Percentiles rank a stretch among this genome's conserved stretches.
Conservation (phyloP, 2,888 invertebrate genomes). For the Eupeodes latifasciatus region DNA sequence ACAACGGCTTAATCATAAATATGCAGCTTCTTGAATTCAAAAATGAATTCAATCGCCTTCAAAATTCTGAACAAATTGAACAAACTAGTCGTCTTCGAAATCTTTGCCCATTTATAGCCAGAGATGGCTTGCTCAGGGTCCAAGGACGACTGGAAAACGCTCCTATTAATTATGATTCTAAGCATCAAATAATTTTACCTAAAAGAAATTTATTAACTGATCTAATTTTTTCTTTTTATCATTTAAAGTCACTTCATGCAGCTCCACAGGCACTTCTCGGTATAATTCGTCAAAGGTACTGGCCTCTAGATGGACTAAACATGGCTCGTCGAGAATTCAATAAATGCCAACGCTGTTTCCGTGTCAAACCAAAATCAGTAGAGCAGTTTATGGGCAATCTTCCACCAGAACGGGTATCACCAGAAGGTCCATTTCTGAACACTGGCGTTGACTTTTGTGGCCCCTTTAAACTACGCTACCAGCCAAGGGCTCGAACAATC, state of each 20-base stretch:
- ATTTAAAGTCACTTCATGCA: not conserved
- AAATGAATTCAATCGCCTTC: not conserved
- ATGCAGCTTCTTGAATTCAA: slow-evolving; percentile 29
- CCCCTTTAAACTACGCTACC: too few relatives aligned
- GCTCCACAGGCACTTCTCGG: not conserved
- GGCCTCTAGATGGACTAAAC: not conserved
- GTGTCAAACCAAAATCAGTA: not conserved
- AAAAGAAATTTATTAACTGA: slow-evolving; percentile 12
- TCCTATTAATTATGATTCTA: slow-evolving; percentile 15
- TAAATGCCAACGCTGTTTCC: not conserved
- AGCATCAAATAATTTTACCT: slow-evolving; percentile 25
- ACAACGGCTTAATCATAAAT: slow-evolving; percentile 5
- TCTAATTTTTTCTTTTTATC: slow-evolving; percentile 1
- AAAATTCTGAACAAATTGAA: slow-evolving; percentile 13
- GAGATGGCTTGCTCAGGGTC: slow-evolving; percentile 18
- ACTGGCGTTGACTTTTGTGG: too few relatives aligned
- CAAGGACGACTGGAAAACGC: slow-evolving; percentile 22
- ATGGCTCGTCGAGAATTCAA: slow-evolving; percentile 1
- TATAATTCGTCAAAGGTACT: not conserved
- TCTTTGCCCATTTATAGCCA: slow-evolving; percentile 10
- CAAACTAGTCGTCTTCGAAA: slow-evolving; percentile 27
- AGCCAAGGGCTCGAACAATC: too few relatives aligned
- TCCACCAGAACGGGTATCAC: too few relatives aligned
- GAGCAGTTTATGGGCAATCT: not conserved
- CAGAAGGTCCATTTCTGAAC: too few relatives aligned